Evolutionary conservation across 2,888 invertebrate species (phyloP).

Genomic region (Lacanobia wlatinum): DNA sequence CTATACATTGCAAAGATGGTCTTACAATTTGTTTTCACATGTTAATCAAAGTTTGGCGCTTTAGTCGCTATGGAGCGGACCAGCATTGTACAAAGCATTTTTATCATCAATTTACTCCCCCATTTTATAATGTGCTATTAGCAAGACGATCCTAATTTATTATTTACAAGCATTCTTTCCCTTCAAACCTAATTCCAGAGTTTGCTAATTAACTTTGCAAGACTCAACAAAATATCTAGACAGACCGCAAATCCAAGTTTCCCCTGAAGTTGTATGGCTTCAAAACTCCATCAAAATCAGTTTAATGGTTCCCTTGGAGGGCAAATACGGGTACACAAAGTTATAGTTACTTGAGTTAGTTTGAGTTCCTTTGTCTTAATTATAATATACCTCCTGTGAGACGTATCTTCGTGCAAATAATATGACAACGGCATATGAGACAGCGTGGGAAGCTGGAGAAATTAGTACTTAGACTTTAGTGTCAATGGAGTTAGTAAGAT

Average conservation of each 20-base stretch:
- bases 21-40: too few species aligned
- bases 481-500: not conserved
- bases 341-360: constrained; percentile 31
- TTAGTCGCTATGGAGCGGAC: too few species aligned
- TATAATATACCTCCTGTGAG: constrained; percentile 39
- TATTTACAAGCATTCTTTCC: constrained; percentile 17
- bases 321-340: constrained; percentile 32
- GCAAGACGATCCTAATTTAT: too few species aligned
- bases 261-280: constrained; percentile 49
- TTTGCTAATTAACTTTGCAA: constrained; percentile 28
- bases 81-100: too few species aligned
- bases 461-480: not conserved
- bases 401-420: constrained; percentile 30
- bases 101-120: too few species aligned
- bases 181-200: constrained; percentile 4
- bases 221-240: constrained; percentile 34
- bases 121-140: too few species aligned
- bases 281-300: constrained; percentile 60
- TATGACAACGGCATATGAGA: constrained; percentile 9
- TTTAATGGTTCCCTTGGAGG: constrained; percentile 58
- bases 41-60: too few species aligned
- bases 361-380: constrained; percentile 46
- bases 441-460: not conserved
- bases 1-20: too few species aligned
- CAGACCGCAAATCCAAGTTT: constrained; percentile 38